Percentiles rank a stretch among this genome's conserved stretches.
Evolutionary conservation across 2,888 invertebrate species (phyloP).

Genomic region (Eupelmus urozonus): DNA sequence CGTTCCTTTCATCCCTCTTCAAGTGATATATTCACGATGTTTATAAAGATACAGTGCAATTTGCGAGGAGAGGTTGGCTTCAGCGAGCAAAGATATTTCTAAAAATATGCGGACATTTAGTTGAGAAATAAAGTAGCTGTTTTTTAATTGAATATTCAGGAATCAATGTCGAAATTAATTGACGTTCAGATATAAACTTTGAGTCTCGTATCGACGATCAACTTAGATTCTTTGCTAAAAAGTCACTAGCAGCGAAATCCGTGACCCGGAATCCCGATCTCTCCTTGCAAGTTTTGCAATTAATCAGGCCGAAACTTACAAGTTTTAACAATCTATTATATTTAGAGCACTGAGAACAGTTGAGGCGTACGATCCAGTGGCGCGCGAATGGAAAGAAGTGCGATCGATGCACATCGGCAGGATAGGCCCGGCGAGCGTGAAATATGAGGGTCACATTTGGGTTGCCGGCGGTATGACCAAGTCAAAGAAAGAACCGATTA

Average conservation of each 20-base stretch:
- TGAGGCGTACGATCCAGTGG: slow-evolving; percentile 81
- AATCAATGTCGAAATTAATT: too few relatives aligned
- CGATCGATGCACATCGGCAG: slow-evolving; percentile 81
- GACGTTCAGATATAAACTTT: too few relatives aligned
- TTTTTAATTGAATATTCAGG: too few relatives aligned
- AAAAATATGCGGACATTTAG: too few relatives aligned
- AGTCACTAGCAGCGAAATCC: too few relatives aligned
- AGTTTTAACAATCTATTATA: neutral
- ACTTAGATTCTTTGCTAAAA: too few relatives aligned
- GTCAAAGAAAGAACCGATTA: slow-evolving; percentile 80
- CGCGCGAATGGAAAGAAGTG: slow-evolving; percentile 81
- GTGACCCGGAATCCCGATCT: too few relatives aligned
- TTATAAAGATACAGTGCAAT: neutral
- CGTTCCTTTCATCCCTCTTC: slow-evolving; percentile 53
- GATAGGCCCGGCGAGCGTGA: slow-evolving; percentile 82
- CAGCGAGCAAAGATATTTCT: too few relatives aligned
- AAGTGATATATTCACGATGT: neutral
- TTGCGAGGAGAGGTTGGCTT: neutral
- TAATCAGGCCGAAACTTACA: too few relatives aligned
- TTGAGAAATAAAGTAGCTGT: too few relatives aligned
- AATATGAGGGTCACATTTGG: slow-evolving; percentile 84
- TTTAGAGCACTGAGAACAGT: slow-evolving; percentile 81
- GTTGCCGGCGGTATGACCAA: slow-evolving; percentile 86
- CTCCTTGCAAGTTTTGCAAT: too few relatives aligned
- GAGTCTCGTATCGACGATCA: too few relatives aligned